Evolutionary conservation across 2,113 vertebrate genomes (phyloP), one percentile per base, ranked within the genome.

Genomic region (Serilophus lunatus): DNA sequence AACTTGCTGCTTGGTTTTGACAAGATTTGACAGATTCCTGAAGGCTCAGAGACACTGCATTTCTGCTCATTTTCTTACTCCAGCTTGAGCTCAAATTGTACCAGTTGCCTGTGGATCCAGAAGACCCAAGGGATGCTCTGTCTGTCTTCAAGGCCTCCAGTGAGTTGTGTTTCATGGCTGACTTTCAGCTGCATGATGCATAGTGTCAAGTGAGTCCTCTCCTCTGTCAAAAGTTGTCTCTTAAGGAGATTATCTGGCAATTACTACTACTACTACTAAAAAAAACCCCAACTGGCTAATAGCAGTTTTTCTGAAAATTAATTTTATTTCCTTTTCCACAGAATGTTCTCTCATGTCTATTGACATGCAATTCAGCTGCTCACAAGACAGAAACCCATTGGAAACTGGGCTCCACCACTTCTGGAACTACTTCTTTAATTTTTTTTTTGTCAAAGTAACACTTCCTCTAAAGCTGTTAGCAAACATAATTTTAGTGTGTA

Each of bases 261-360:
- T 64, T 82, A 71, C 6, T 60, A 36, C 33, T 74, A 53, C 3
- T 29, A 23, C 6, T n/a, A 33, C n/a, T n/a, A n/a, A n/a, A 50
- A 33, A 65, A 44, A 20, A 0, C 0, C 25, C 28, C 6, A 22
- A 18, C 5, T 20, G 15, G 6, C 3, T 45, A 35, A 68, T 14
- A 38, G 24, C 24, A 28, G 3, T 56, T 86, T 80, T 87, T 5
- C 4, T 76, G 17, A 53, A 88, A 94, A 80, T 44, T 82, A 6
- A 2, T 49, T 23, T 50, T 50, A 23, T 51, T 88, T 45, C 31
- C 81, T 88, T 88, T 36, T 77, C 15, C 12, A 61, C 57, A n/a
- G 20, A 63, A 19, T 29, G 19, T 64, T 76, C 31, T 70, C 19
- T n/a, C 12, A 2, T 42, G 5, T 47, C 33, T 66, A 26, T 16